These are phyloP conservation scores for Chorisops tibialis DNA, from an alignment of 2,888 invertebrate genomes.

Conservation along the genomic window DNA sequence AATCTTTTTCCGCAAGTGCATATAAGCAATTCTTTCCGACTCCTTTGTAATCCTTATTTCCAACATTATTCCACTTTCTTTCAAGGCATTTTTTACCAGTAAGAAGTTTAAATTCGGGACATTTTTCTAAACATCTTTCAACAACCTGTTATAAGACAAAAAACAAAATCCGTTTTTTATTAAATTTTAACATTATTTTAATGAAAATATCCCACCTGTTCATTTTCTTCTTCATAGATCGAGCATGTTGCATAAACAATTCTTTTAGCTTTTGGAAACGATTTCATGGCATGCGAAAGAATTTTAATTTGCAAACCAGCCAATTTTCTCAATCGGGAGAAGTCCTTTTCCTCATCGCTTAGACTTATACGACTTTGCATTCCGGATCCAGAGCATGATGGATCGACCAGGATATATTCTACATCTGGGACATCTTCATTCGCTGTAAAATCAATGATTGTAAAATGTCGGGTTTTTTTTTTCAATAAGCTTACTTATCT, in stretches of 20 bases:
- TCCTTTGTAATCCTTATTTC: constrained; percentile 62
- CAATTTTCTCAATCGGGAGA: constrained; percentile 61
- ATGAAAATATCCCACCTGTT: constrained; percentile 61
- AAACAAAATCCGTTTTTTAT: background rate
- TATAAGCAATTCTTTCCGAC: constrained; percentile 76
- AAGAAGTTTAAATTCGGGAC: constrained; percentile 61
- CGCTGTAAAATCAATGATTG: constrained; percentile 33
- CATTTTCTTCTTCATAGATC: constrained; percentile 84
- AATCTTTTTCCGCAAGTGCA: constrained; percentile 69
- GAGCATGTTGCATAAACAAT: constrained; percentile 98
- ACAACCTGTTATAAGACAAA: constrained; percentile 57
- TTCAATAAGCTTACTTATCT: constrained; percentile 53
- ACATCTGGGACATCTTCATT: constrained; percentile 62
- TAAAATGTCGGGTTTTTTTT: background rate
- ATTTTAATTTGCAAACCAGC: constrained; percentile 80
- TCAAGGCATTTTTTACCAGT: constrained; percentile 60
- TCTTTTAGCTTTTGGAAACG: constrained; percentile 77
- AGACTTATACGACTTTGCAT: constrained; percentile 57
- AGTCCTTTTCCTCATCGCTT: constrained; percentile 55
- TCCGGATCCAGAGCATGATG: constrained; percentile 94
- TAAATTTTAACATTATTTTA: background rate
- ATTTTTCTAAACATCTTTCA: constrained; percentile 43
- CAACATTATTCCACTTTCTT: constrained; percentile 66
- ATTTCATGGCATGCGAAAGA: constrained; percentile 77
- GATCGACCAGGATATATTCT: constrained; percentile 91